These are phyloP conservation scores for Gnathonemus longibarbis DNA, from an alignment of 2,113 vertebrate genomes.

Conservation along the genomic window DNA sequence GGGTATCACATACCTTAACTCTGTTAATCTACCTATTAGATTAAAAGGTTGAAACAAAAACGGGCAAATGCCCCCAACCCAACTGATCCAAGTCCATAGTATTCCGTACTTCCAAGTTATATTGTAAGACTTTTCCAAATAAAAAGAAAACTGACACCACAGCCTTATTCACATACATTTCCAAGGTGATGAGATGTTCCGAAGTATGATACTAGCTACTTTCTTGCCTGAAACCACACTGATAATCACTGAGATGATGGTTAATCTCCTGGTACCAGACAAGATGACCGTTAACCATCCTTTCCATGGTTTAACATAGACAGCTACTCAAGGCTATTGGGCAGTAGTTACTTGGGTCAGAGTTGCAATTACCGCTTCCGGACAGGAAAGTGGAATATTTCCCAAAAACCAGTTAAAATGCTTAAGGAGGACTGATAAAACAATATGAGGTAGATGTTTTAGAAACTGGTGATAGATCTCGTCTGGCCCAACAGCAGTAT, in stretches of 20 bases:
- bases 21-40: neutral
- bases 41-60: neutral
- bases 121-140: neutral
- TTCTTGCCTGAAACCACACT: neutral
- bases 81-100: neutral
- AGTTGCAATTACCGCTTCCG: neutral
- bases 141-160: neutral
- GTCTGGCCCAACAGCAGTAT: neutral
- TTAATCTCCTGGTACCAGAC: neutral
- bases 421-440: neutral
- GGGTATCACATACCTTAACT: neutral
- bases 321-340: neutral
- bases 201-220: neutral
- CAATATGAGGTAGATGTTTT: neutral
- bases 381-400: neutral
- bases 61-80: neutral
- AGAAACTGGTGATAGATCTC: neutral
- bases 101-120: neutral
- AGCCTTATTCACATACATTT: neutral
- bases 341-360: neutral
- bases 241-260: neutral
- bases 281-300: neutral
- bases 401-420: neutral
- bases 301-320: neutral
- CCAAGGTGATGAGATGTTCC: neutral